Evolutionary conservation across 2,113 vertebrate species (phyloP).

Genomic region (Upupa epops): DNA sequence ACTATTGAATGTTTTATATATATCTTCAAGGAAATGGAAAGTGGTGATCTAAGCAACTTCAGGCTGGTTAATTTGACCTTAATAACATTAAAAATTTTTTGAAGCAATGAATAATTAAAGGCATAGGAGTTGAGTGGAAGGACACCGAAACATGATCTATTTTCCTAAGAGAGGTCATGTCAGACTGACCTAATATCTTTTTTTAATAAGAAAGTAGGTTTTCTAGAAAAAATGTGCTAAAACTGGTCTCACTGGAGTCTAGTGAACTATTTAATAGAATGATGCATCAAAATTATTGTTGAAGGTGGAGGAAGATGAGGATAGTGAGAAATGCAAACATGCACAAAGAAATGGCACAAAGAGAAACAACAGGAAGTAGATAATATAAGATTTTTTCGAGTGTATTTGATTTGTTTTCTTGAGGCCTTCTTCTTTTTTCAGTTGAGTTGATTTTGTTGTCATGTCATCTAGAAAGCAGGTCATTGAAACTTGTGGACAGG

Average conservation of each 20-base stretch:
- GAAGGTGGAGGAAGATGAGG: background rate
- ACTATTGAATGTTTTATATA: background rate
- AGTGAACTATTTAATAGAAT: background rate
- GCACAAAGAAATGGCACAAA: background rate
- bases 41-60: background rate
- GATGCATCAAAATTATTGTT: background rate
- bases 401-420: background rate
- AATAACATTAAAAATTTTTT: background rate
- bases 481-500: background rate
- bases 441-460: background rate
- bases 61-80: background rate
- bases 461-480: background rate
- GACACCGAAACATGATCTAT: background rate
- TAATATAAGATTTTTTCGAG: background rate
- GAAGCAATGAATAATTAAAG: conserved; percentile 25
- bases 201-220: conserved; percentile 43
- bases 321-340: background rate
- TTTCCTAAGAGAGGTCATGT: conserved; percentile 26
- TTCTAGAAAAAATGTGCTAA: conserved; percentile 21
- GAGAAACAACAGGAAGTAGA: background rate
- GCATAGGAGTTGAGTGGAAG: background rate
- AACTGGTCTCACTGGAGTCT: conserved; percentile 35
- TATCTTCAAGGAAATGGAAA: background rate
- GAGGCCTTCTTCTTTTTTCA: background rate
- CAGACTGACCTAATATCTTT: conserved; percentile 47